Percentiles rank a stretch among this genome's conserved stretches.
Conservation (phyloP, 2,888 invertebrate species). For the Noctua janthina region DNA sequence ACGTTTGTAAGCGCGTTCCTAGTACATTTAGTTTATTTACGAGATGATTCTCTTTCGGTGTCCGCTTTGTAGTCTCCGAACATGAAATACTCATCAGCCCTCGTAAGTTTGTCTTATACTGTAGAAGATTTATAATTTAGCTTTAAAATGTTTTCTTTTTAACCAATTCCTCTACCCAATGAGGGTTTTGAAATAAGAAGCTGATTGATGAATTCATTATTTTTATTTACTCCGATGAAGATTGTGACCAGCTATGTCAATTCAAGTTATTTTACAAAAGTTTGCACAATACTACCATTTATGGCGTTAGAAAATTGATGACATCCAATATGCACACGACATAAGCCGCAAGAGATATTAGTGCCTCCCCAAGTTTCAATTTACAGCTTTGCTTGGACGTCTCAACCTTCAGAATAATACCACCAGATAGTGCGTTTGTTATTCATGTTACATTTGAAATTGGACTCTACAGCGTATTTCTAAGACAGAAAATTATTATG, state of each 20-base stretch:
- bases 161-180: not conserved
- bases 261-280: not conserved
- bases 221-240: not conserved
- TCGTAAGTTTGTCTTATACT: not conserved
- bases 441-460: slow-evolving; percentile 74
- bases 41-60: slow-evolving; percentile 68
- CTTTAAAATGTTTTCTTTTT: not conserved
- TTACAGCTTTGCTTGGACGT: slow-evolving; percentile 86
- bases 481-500: slow-evolving; percentile 75
- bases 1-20: slow-evolving; percentile 66
- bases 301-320: slow-evolving; percentile 60
- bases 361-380: slow-evolving; percentile 84
- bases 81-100: slow-evolving; percentile 22
- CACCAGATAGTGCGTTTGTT: slow-evolving; percentile 82
- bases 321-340: slow-evolving; percentile 68
- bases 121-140: not conserved
- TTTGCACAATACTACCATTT: slow-evolving; percentile 28
- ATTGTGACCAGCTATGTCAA: not conserved
- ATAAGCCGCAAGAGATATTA: slow-evolving; percentile 77
- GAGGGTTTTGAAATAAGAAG: too few species aligned
- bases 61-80: slow-evolving; percentile 57
- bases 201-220: not conserved
- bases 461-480: slow-evolving; percentile 73
- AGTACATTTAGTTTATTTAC: slow-evolving; percentile 67
- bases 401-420: slow-evolving; percentile 83